Base-by-base conservation (phyloP, 2,888 invertebrate species). In the Lithosia quadra region DNA sequence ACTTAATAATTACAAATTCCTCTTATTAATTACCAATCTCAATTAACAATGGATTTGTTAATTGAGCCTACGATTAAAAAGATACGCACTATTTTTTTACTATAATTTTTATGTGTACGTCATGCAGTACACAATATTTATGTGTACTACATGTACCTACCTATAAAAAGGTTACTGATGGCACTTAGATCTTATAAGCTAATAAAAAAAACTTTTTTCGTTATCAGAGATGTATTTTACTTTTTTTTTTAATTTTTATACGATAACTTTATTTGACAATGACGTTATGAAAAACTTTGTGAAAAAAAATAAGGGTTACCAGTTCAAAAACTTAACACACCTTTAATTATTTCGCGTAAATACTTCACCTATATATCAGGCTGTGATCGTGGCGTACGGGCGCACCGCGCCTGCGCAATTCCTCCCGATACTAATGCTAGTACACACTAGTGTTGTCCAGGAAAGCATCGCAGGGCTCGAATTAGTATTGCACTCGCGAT, bases 401-500 rank as follows among this genome's bases (percentile, higher is more conserved):
- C 80, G 82, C 76, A 74, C 74, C 80, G 87, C 90, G 86, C 82
- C 69, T 71, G 77, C 90, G 90, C 89, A 84, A 80, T 86, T 86
- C 84, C 85, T 85, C 88, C 88, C 84, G 83, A 86, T 80, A 91
- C 93, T 93, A 90, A 87, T 82, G 87, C 85, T 86, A 86, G 86
- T 80, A 74, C 79, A 82, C 87, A 85, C 85, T 87, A 87, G 86
- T 76, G 78, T 76, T 80, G 84, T 87, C 87, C 92, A 90, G 92
- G 92, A 91, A 91, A 89, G 87, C 85, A 80, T 75, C 76, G 81
- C 86, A 89, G 89, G 91, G 86, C 74, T 84, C 72, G 68, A 85
- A 92, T 92, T 92, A 86, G 88, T 91, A 92, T 90, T 86, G 83
- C 87, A 86, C 72, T 73, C 88, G 81, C 86, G 90, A 82, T 78